Evolutionary conservation across 2,888 invertebrate genomes (phyloP), one percentile per base, ranked within the genome.

Genomic region (Endotricha flammealis): DNA sequence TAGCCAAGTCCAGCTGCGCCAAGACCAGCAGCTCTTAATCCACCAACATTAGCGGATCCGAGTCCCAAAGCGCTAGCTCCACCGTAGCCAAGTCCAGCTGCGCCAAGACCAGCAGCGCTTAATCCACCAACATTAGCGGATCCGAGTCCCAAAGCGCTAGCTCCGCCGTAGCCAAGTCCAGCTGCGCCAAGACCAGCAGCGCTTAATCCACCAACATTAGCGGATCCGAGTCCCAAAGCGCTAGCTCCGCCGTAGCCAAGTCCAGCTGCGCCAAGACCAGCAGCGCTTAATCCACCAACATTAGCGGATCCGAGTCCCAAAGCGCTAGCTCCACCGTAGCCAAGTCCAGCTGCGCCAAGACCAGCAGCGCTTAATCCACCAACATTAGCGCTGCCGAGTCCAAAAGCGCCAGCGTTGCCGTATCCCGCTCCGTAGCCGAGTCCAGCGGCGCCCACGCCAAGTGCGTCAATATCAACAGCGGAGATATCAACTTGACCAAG

Each of bases 21-120:
- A 20, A 20, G 20, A 4, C 20, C 20, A 9, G 9, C 17, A 0
- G 17, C 29, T 2, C 16, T 16, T 16, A 20, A 2, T 3, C 20
- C 11, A 12, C 12, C 12, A 7, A 20, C n/a, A 20, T 20, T 20
- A 7, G 20, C 20, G n/a, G 20, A 6, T 7, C 20, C 20, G n/a
- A 20, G 7, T 8, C 20, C 20, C 8, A n/a, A 2, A 20, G 20
- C 6, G 3, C n/a, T n/a, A n/a, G n/a, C 16, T 12, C 57, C 57
- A 12, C 57, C 57, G 47, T 56, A 59, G 29, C 40, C 43, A 12
- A 32, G 10, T 4, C 35, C 12, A 20, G 10, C 20, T 10, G 25
- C 22, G 16, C 16, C 32, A 11, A 32, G 23, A 4, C 32, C 32
- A 14, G 14, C 32, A 14, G 32, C 24, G 25, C 25, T 16, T 6